Conservation (phyloP, 2,113 vertebrate species). For the Dasyurus viverrinus region DNA sequence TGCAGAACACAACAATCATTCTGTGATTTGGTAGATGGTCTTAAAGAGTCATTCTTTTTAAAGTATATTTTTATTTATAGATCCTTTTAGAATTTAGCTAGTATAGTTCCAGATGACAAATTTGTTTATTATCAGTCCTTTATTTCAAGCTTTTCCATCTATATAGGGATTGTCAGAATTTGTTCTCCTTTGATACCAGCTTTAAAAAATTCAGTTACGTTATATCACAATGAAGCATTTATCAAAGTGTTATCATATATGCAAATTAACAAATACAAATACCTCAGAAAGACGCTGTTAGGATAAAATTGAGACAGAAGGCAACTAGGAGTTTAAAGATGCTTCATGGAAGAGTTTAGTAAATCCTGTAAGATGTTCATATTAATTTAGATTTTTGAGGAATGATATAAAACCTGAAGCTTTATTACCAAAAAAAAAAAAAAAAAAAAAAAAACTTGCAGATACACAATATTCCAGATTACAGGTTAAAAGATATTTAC, state of each 20-base stretch:
- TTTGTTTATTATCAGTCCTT: neutral
- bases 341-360: neutral
- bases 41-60: neutral
- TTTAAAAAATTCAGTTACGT: neutral
- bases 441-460: neutral
- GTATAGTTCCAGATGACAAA: neutral
- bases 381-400: neutral
- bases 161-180: neutral
- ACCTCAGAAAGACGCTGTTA: neutral
- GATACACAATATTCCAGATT: slow-evolving; percentile 4
- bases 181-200: neutral
- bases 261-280: neutral
- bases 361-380: slow-evolving; percentile 23
- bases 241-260: neutral
- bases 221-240: neutral
- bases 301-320: neutral
- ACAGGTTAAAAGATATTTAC: neutral
- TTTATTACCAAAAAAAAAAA: slow-evolving; percentile 13
- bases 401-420: slow-evolving; percentile 8
- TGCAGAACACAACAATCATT: neutral
- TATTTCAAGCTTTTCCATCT: neutral
- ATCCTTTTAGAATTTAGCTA: neutral
- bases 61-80: neutral
- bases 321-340: neutral
- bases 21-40: too few species aligned